phyloP scores from a whole-genome alignment of 2,888 invertebrate genomes.

The Metacarcinus magister region DNA sequence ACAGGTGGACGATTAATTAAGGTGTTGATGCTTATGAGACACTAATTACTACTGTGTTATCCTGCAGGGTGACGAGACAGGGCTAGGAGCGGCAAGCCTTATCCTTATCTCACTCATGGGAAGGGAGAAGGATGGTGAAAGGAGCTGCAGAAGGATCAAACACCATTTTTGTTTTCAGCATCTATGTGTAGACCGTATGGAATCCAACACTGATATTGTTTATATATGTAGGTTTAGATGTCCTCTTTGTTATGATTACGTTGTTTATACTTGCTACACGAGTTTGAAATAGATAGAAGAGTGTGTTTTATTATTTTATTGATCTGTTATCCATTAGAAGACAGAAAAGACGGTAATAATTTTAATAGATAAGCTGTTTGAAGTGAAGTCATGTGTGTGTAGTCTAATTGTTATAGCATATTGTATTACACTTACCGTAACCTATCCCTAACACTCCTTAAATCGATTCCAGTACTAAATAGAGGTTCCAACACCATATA shows the following conservation, averaged over 20 bases:
- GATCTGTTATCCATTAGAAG: too few species aligned
- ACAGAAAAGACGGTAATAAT: too few species aligned
- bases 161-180: neutral
- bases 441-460: too few species aligned
- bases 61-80: neutral
- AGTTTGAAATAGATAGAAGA: too few species aligned
- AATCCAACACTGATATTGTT: too few species aligned
- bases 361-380: too few species aligned
- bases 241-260: neutral
- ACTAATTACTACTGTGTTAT: neutral
- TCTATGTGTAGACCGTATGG: neutral
- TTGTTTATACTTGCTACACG: neutral
- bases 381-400: neutral
- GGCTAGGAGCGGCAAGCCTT: neutral
- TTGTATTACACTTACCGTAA: too few species aligned
- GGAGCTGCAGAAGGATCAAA: neutral
- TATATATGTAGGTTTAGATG: neutral
- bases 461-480: too few species aligned
- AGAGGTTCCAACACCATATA: neutral
- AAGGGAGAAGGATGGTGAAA: neutral
- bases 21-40: neutral
- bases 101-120: neutral
- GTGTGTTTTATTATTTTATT: too few species aligned
- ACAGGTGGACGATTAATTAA: constrained; percentile 35
- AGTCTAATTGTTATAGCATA: neutral